Base-by-base conservation (phyloP, 2,797 vertebrate species). In the Limosa lapponica region DNA sequence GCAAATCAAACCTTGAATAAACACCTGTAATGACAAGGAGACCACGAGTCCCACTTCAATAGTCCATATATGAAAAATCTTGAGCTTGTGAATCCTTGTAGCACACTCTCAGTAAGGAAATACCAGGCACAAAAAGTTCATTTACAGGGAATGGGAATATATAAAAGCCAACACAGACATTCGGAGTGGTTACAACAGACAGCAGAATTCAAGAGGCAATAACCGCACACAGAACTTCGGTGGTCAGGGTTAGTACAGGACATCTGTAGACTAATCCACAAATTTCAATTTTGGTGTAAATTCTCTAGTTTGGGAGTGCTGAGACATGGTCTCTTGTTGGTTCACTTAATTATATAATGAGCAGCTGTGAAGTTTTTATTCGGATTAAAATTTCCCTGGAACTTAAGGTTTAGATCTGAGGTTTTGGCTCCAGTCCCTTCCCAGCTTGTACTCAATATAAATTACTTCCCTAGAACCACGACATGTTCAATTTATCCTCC, bases 361-460 rank as follows among this genome's bases (percentile, higher is more conserved):
- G 58, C 64, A 89, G 71, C 71, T 89, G 71, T 71, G 71, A 96
- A 87, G 71, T 80, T 97, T 93, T 95, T 87, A 92, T 95, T 87
- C 73, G 70, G 81, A 91, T 89, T 85, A 89, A 95, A 87, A 92
- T 92, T 96, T 96, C 69, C 71, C 81, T 78, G 32, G 65, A 95
- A 93, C 58, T 89, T 71, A 75, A 91, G 44, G 75, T 95, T 93
- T 90, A 95, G 83, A 81, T 89, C 61, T 52, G 78, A 92, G 69
- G 32, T 87, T 96, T 93, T 95, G 95, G 95, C 93, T 93, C 46
- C 44, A 32, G 74, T 93, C 52, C 69, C 73, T 95, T 67, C 86
- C 44, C 70, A 69, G 94, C 94, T 97, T 97, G 92, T 94, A 96
- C 90, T 96, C 75, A 91, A 95, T 96, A 97, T 95, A 97, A 97